A percentile compares a stretch with the other conserved stretches of the same genome.
These are phyloP conservation scores for Lamproptera curius DNA, from an alignment of 2,888 invertebrate species.

Conservation along the genomic window DNA sequence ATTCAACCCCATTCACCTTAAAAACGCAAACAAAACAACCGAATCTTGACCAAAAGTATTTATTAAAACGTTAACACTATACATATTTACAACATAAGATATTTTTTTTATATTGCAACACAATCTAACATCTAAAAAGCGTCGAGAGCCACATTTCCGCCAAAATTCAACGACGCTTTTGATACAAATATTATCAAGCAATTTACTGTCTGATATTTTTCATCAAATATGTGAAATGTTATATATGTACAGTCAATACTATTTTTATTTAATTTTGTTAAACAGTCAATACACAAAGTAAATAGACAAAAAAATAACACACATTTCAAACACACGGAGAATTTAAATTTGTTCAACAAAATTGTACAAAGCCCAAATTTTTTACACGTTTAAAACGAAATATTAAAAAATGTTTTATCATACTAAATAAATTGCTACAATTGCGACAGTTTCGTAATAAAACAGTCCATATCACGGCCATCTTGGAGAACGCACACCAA, in stretches of 20 bases:
- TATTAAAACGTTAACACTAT: slow-evolving; percentile 58
- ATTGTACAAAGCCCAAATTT: background rate
- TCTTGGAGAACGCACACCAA: slow-evolving; percentile 6
- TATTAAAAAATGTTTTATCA: background rate
- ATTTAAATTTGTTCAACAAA: background rate
- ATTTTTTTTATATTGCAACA: slow-evolving; percentile 18
- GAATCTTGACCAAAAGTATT: slow-evolving; percentile 34
- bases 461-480: background rate
- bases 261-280: no score
- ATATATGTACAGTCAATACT: no score
- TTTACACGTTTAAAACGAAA: background rate
- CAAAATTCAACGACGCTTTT: slow-evolving; percentile 34
- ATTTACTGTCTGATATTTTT: no score
- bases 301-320: background rate
- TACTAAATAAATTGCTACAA: background rate
- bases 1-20: no score
- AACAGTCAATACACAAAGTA: no score
- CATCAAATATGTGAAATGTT: no score
- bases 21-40: background rate
- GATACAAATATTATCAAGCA: slow-evolving; percentile 36
- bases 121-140: slow-evolving; percentile 38
- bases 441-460: background rate
- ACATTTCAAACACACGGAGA: background rate
- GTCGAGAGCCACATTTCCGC: slow-evolving; percentile 34
- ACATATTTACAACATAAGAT: slow-evolving; percentile 42